A percentile compares a stretch with the other conserved stretches of the same genome.
phyloP scores from a whole-genome alignment of 2,888 invertebrate genomes.

The Eucera pruinosa region DNA sequence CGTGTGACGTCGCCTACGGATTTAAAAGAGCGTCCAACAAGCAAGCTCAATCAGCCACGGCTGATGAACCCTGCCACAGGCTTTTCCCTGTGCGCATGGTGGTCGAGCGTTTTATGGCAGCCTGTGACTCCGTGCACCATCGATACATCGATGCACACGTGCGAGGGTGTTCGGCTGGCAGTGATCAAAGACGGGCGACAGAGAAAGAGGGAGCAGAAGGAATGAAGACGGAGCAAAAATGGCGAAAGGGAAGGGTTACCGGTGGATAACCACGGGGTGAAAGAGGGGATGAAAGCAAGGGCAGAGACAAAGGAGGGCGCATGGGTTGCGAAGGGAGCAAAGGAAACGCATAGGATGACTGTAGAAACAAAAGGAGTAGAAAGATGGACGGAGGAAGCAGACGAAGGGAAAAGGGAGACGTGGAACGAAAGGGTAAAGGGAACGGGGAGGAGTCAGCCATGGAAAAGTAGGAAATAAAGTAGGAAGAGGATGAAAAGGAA shows the following conservation, averaged over 20 bases:
- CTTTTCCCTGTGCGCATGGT: constrained; percentile 17
- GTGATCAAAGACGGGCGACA: constrained; percentile 42
- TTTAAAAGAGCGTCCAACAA: constrained; percentile 46
- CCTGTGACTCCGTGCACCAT: background rate
- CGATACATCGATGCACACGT: constrained; percentile 5
- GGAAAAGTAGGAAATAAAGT: no score
- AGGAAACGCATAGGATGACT: background rate
- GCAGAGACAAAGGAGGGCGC: no score
- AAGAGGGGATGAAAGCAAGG: background rate
- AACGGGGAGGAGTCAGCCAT: no score
- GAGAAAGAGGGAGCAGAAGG: background rate
- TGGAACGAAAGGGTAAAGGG: background rate
- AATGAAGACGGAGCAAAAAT: constrained; percentile 4
- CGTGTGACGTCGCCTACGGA: background rate
- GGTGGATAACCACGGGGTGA: background rate
- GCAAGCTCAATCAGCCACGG: constrained; percentile 61
- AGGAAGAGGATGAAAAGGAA: no score
- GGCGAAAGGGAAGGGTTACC: background rate
- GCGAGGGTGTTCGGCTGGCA: background rate
- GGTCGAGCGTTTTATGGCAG: constrained; percentile 32
- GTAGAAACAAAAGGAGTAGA: background rate
- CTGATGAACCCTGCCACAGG: constrained; percentile 59
- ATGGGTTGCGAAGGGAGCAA: background rate
- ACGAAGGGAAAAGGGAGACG: background rate
- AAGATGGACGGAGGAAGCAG: background rate